Base-by-base conservation (phyloP, 2,113 vertebrate species). In the Ornithorhynchus anatinus region DNA sequence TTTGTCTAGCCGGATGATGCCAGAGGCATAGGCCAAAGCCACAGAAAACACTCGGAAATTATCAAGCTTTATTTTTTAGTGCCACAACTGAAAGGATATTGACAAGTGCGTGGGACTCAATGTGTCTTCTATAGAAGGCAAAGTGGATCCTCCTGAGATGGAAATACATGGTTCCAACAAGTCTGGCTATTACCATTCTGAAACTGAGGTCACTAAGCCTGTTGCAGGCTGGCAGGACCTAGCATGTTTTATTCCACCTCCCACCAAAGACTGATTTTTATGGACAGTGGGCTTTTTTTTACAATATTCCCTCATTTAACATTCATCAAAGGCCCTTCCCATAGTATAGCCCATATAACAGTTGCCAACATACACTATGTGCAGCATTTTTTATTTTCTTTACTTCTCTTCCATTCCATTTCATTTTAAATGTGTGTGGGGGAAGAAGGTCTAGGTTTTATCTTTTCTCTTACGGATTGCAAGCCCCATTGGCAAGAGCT, bases 391-490 rank as follows among this genome's bases (percentile, higher is more conserved):
- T 1, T 13, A 44, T 82, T 85, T 85, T 87, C 84, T 85, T 87
- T 87, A 84, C 84, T 88, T 88, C 75, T 79, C 81, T 77, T 68
- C 80, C n/a, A 50, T 84, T 88, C 77, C 86, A 85, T 88, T 84
- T 84, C 75, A 80, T 87, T 77, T 87, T 75, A 80, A 87, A 84
- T 77, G 86, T 85, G 78, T 37, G 65, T 68, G 73, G 63, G 64
- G 75, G 75, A 75, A 67, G 79, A 82, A 76, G 60, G 58, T 82
- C 75, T 85, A 84, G 70, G 75, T 88, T 85, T 84, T 88, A 88
- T 88, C 80, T 81, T 77, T 80, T 80, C 79, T 84, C 53, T 45
- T 70, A 77, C n/a, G 80, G 60, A 80, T 73, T 70, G 81, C 82
- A 78, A 88, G 52, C 82, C 50, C 60, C 85, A 85, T 85, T 75